Base-by-base conservation (phyloP, 2,888 invertebrate species). In the Polylopha cassiicola region DNA sequence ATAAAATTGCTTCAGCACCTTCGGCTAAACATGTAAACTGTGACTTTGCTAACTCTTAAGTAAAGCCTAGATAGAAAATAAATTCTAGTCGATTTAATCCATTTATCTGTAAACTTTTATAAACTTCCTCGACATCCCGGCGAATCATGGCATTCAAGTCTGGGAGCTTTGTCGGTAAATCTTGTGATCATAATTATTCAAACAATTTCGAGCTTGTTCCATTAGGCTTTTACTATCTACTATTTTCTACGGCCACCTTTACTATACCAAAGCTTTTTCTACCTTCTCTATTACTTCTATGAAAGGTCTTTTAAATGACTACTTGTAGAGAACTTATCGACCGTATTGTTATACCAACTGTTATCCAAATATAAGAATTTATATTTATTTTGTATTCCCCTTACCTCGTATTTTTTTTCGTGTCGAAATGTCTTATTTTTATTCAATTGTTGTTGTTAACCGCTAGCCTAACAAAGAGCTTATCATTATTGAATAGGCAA, bases 141-240 rank as follows among this genome's bases (percentile, higher is more conserved):
- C 23, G 24, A 23, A 13, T 16, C 28, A 24, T 11, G 29, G 28
- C n/a, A n/a, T n/a, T n/a, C n/a, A n/a, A n/a, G n/a, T 22, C 27
- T 21, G 28, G 15, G 30, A 33, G 42, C 31, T 37, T 31, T 41
- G 49, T 47, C 50, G 27, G 33, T 47, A 51, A 49, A 47, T 52
- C 53, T 56, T 67, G 61, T 65, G 58, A 61, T 61, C 55, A 54
- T 48, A 54, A 46, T 48, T 55, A 50, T 47, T 63, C 62, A 67
- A 69, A 70, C 67, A 69, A 63, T 63, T 71, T 77, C 73, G 84
- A 82, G 84, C 82, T 84, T 82, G 68, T 75, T 71, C 75, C 68
- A 67, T 65, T 79, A 73, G 68, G 81, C 80, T 79, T 80, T 71
- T 71, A 68, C 50, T 68, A 30, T 36, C 41, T 41, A 68, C 67